phyloP scores from a whole-genome alignment of 2,797 vertebrate species.

The Sylvia borin region DNA sequence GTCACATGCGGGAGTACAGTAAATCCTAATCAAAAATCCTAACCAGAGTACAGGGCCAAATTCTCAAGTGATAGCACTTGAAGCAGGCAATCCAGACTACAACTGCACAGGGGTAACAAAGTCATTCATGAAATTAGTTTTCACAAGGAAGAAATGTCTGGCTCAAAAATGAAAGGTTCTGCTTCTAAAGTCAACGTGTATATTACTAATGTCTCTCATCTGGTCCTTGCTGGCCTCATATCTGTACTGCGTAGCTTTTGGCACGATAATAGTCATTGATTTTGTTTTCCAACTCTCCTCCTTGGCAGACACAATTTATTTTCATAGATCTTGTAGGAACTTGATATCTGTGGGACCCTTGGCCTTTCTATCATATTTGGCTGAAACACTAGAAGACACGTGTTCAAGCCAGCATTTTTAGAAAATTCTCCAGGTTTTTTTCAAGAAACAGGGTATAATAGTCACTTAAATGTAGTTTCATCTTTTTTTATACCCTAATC shows the following conservation, averaged over 20 bases:
- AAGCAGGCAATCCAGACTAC: background rate
- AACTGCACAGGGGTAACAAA: background rate
- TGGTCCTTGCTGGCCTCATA: background rate
- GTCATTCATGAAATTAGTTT: background rate
- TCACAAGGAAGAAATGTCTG: background rate
- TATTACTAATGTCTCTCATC: background rate
- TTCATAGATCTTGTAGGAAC: slow-evolving; percentile 7
- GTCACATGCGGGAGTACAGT: background rate
- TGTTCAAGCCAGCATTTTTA: background rate
- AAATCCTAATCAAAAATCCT: background rate
- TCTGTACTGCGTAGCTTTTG: background rate
- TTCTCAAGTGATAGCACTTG: background rate
- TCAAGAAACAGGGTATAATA: background rate
- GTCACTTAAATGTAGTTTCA: background rate
- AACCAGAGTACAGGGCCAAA: background rate
- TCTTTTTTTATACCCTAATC: background rate
- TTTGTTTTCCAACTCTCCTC: background rate
- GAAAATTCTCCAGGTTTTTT: background rate
- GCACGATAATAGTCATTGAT: background rate
- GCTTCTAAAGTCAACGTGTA: background rate
- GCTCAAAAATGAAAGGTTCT: background rate
- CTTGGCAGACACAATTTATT: slow-evolving; percentile 26
- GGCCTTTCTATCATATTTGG: background rate
- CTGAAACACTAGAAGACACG: background rate
- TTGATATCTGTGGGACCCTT: background rate